A percentile compares a stretch with the other conserved stretches of the same genome.
These are phyloP conservation scores for Pristionchus japonicus DNA, from an alignment of 2,888 invertebrate genomes.

Conservation along the genomic window DNA sequence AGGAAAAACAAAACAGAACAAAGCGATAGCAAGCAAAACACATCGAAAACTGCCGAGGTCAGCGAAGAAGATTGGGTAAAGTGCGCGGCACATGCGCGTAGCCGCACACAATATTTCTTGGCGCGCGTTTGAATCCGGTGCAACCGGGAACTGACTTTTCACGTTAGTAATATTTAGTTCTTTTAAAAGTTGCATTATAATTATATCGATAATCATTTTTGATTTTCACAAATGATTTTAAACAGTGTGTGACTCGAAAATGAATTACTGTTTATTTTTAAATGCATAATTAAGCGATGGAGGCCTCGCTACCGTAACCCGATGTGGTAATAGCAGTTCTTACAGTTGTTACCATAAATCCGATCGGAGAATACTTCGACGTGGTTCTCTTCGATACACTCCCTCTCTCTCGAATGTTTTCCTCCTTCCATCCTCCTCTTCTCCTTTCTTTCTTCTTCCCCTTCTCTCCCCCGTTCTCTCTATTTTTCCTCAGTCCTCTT, in stretches of 20 bases:
- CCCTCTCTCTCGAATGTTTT: not conserved
- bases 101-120: not conserved
- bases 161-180: not conserved
- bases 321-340: not conserved
- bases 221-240: not conserved
- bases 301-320: not conserved
- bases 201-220: not conserved
- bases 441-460: not conserved
- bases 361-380: not conserved
- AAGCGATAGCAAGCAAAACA: not conserved
- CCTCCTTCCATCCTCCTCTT: not conserved
- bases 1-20: not conserved
- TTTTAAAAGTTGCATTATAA: not conserved
- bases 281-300: not conserved
- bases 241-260: not conserved
- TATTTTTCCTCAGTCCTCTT: conserved; percentile 1
- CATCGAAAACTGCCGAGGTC: not conserved
- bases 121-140: not conserved
- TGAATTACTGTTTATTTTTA: not conserved
- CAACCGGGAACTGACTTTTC: not conserved
- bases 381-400: not conserved
- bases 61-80: not conserved
- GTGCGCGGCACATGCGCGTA: not conserved
- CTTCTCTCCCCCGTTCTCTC: not conserved
- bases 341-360: not conserved